Evolutionary conservation across 2,888 invertebrate species (phyloP), one percentile per base, ranked within the genome.

Genomic region (Dromius quadrimaculatus): DNA sequence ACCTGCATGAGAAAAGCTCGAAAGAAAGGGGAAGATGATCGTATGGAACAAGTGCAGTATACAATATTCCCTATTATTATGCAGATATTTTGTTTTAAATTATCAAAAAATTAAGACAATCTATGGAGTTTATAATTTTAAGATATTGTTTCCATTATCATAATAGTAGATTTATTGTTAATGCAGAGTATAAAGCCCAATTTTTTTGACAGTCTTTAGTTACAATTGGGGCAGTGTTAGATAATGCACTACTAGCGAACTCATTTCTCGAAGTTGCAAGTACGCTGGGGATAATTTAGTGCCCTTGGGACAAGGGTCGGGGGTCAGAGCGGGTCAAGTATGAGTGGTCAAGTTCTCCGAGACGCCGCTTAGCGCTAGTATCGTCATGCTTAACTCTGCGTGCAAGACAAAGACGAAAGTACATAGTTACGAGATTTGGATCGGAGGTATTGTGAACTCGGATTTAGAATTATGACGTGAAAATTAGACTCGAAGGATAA

Each of bases 301-400:
- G 47, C 64, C 64, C 47, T 50, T 34, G 36, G 28, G 64, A 32
- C 36, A 64, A 64, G 64, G 64, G 64, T 64, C 47, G 57, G 59
- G 41, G 57, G 57, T 68, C 43, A 68, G 68, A 45, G 32, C 68
- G 59, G 68, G 68, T 68, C 68, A 68, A 68, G 68, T 68, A 68
- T 68, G 68, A 68, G 68, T 68, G 68, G 68, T 68, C 68, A 68
- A 68, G 57, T 59, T 57, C 32, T 22, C 45, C 22, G 50, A 65
- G 59, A 32, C 57, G 43, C 34, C 59, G 57, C 17, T n/a, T n/a
- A 43, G 17, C 63, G 64, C 19, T 47, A 54, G 50, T 28, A 38
- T 66, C 66, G 57, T 28, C 43, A 9, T 20, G n/a, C 2, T 59
- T 17, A 17, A 5, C 19, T 19, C 41, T 22, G 34, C n/a, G 17